Base-by-base conservation (phyloP, 1,140 invertebrate genomes). In the Achatina immaculata region DNA sequence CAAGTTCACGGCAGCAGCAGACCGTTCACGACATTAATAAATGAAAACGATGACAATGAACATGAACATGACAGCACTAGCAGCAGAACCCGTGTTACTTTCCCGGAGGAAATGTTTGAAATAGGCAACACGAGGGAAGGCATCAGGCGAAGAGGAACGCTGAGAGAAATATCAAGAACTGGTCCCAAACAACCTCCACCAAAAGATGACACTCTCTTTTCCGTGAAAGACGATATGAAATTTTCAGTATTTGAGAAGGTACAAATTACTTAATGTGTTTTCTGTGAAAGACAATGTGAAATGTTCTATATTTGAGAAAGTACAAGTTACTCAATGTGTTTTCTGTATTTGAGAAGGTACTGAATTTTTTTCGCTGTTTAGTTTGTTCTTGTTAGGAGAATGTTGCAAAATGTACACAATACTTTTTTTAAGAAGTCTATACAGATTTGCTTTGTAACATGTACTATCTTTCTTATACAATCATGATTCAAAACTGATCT, bases 221-320 rank as follows among this genome's bases (percentile, higher is more conserved):
- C 62, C 51, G 80, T 81, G 11, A 55, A 74, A 55, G 80, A 81
- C 76, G 80, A 81, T 81, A 24, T 69, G 40, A 55, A 66, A 6
- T 81, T 75, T 81, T 74, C 71, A 9, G 55, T 75, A 1, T 74
- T 80, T 80, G 42, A 71, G 43, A 62, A 80, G 79, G 79, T 80
- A 45, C n/a, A 7, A 9, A 43, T 75, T 51, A 51, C 24, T 45
- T 34, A 14, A 31, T 58, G 40, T 73, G 11, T 68, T 2, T 68
- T 68, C 11, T 36, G 7, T 42, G 36, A n/a, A n/a, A n/a, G n/a
- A n/a, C n/a, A n/a, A n/a, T n/a, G n/a, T n/a, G n/a, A n/a, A n/a
- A n/a, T n/a, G n/a, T n/a, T n/a, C n/a, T n/a, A n/a, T n/a, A n/a
- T n/a, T n/a, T n/a, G n/a, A n/a, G n/a, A n/a, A n/a, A n/a, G n/a